phyloP scores from a whole-genome alignment of 2,797 vertebrate species.

The Karalla daura region DNA sequence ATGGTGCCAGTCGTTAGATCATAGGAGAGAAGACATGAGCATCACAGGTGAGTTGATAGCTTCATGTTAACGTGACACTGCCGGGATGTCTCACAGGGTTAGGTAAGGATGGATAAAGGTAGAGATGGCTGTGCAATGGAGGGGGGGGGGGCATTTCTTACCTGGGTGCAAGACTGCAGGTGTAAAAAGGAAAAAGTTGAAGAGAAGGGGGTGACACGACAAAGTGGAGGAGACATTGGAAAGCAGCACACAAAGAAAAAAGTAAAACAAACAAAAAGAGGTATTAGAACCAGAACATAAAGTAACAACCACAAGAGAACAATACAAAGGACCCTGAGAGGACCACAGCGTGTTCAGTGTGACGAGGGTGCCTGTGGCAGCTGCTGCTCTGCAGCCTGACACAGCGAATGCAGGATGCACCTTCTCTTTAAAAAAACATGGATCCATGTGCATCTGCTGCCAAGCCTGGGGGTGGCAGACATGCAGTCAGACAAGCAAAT shows the following conservation, averaged over 20 bases:
- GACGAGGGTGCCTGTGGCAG: slow-evolving; percentile 42
- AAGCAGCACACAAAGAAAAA: slow-evolving; percentile 59
- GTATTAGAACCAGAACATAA: slow-evolving; percentile 66
- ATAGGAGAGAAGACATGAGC: slow-evolving; percentile 33
- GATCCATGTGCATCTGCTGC: slow-evolving; percentile 74
- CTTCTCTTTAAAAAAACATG: slow-evolving; percentile 61
- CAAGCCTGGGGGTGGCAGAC: slow-evolving; percentile 68
- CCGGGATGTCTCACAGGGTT: slow-evolving; percentile 35
- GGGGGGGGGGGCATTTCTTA: slow-evolving; percentile 78
- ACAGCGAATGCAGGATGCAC: slow-evolving; percentile 76
- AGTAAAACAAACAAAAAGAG: slow-evolving; percentile 40
- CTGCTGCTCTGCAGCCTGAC: slow-evolving; percentile 55
- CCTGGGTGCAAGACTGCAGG: slow-evolving; percentile 95
- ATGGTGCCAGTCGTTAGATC: slow-evolving; percentile 31
- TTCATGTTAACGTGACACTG: slow-evolving; percentile 43
- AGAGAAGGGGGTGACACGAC: slow-evolving; percentile 60
- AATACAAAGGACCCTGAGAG: slow-evolving; percentile 51
- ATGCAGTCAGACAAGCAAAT: slow-evolving; percentile 78
- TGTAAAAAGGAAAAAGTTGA: slow-evolving; percentile 81
- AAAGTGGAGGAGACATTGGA: slow-evolving; percentile 61
- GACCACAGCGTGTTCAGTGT: slow-evolving; percentile 46
- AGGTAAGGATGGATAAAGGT: slow-evolving; percentile 27
- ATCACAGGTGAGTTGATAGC: slow-evolving; percentile 38
- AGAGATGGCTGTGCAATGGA: slow-evolving; percentile 1
- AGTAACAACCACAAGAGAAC: slow-evolving; percentile 45